Conservation (phyloP, 2,797 vertebrate genomes). For the Gymnothorax javanicus region DNA sequence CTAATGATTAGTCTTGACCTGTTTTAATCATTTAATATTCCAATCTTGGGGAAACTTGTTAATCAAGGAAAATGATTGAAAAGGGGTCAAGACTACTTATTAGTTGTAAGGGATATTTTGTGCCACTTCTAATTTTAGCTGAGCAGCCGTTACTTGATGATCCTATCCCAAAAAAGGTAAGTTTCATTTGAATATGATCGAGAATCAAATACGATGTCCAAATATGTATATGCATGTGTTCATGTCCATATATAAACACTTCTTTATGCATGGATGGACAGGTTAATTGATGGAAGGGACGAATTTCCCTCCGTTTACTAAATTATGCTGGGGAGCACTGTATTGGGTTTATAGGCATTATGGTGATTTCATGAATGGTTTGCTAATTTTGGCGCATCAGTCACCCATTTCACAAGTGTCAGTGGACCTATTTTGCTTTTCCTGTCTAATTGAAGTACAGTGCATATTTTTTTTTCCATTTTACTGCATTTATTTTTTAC, state of each 20-base stretch:
- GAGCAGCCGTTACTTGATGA: too few relatives aligned
- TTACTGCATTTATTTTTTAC: not conserved
- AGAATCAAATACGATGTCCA: too few relatives aligned
- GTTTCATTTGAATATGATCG: too few relatives aligned
- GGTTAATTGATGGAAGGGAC: not conserved
- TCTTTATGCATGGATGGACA: not conserved
- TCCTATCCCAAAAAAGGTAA: too few relatives aligned
- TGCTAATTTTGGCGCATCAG: conserved; percentile 20
- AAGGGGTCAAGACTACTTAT: too few relatives aligned
- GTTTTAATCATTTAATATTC: too few relatives aligned
- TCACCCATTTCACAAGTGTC: conserved; percentile 6
- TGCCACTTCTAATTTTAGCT: too few relatives aligned
- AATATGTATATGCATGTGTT: not conserved
- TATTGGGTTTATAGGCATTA: conserved; percentile 18
- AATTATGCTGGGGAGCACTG: not conserved
- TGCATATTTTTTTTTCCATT: not conserved
- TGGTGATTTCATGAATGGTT: conserved; percentile 23
- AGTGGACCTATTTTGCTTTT: conserved; percentile 12
- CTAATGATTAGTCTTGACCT: too few relatives aligned
- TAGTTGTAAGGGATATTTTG: too few relatives aligned
- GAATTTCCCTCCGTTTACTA: not conserved
- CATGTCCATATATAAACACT: not conserved
- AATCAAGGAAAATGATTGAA: too few relatives aligned
- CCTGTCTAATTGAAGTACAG: not conserved
- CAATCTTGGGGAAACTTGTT: too few relatives aligned